Evolutionary conservation across 2,888 invertebrate genomes (phyloP), one percentile per base, ranked within the genome.

Genomic region (Plebejus melissa): DNA sequence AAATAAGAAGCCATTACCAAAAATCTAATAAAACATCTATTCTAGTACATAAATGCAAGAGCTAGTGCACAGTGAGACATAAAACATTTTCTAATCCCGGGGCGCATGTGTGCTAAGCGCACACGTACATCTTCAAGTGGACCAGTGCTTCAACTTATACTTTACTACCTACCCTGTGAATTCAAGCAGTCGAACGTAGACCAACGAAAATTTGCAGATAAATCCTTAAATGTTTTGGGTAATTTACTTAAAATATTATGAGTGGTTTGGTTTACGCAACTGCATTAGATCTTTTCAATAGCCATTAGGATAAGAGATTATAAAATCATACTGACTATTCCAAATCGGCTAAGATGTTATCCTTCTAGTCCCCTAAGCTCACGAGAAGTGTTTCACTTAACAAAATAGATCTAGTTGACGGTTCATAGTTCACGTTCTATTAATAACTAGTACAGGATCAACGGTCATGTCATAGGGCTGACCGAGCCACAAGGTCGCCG

Each of bases 151-250:
- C 90, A 87, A 87, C 86, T 75, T 70, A 57, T 75, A 75, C 75
- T 75, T 70, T 85, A 84, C 87, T 86, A 86, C 87, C 86, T 72
- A 85, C 83, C 82, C 85, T 85, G 84, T 86, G 89, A 87, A 89
- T 90, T 88, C 87, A 90, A 90, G 90, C 90, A 90, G 88, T 88
- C 84, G 83, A 78, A 74, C 79, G 76, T 75, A 87, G 89, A 78
- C 85, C 81, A 86, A 71, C 79, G 11, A 9, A 80, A 81, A 79
- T 9, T 28, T 11, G 38, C 75, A 82, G 79, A 82, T 80, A 57
- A 78, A 79, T 72, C 28, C n/a, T 69, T 16, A 36, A 58, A 57
- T 57, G 1, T 22, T 22, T 7, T 22, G 58, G 46, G 11, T 46
- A 46, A 3, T 46, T 0, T 0, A 6, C 6, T 11, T 16, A 16